Evolutionary conservation across 92 coral and sea anemone species (phyloP).

Genomic region (Paramuricea clavata): DNA sequence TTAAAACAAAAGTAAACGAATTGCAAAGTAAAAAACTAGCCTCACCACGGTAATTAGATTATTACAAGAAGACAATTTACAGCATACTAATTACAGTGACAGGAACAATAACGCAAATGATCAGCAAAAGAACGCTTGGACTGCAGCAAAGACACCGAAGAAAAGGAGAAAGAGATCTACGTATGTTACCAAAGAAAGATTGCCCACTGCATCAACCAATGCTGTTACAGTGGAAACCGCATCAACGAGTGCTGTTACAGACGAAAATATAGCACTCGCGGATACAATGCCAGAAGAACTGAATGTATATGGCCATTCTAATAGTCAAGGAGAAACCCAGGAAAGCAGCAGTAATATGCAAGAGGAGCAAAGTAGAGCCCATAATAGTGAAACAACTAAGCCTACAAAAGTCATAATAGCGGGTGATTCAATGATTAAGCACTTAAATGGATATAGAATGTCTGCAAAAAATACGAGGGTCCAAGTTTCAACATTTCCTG

Average conservation of each 20-base stretch:
- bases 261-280: no score
- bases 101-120: background rate
- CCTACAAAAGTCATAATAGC: background rate
- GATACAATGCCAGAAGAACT: background rate
- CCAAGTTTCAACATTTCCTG: background rate
- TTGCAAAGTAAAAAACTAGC: constrained; percentile 11
- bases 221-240: no score
- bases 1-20: background rate
- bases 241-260: no score
- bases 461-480: background rate
- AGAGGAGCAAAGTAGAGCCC: no score
- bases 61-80: constrained; percentile 1
- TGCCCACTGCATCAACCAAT: background rate
- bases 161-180: no score
- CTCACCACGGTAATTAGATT: constrained; percentile 24
- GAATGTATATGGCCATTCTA: background rate
- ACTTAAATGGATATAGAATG: constrained; percentile 1
- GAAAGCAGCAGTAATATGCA: no score
- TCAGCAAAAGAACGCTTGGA: background rate
- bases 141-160: no score
- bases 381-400: no score
- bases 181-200: background rate
- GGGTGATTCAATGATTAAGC: background rate
- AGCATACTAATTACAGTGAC: background rate
- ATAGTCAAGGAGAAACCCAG: background rate